A percentile compares a stretch with the other conserved stretches of the same genome.
phyloP scores from a whole-genome alignment of 2,888 invertebrate genomes.

The Drosophila longiperda region DNA sequence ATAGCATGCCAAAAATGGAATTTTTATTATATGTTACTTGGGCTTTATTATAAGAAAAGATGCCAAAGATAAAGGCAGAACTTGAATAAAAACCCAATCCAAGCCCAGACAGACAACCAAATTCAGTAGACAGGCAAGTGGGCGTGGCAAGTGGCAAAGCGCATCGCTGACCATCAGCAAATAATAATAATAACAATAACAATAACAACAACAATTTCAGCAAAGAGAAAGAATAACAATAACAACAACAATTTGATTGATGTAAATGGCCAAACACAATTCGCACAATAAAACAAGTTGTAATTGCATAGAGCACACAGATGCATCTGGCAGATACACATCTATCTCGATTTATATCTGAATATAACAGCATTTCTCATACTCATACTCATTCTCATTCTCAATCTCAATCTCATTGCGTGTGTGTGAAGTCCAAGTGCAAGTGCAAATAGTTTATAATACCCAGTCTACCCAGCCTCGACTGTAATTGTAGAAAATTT shows the following conservation, averaged over 20 bases:
- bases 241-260: conserved; percentile 62
- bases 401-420: conserved; percentile 51
- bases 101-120: neutral
- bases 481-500: conserved; percentile 66
- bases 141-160: conserved; percentile 35
- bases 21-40: neutral
- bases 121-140: conserved; percentile 12
- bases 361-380: conserved; percentile 14
- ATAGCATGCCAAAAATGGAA: neutral
- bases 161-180: conserved; percentile 49
- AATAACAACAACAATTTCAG: conserved; percentile 14
- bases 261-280: conserved; percentile 69
- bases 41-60: neutral
- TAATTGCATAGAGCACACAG: conserved; percentile 59
- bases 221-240: conserved; percentile 6
- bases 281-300: conserved; percentile 73
- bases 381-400: no score
- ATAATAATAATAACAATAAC: conserved; percentile 1
- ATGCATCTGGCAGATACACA: conserved; percentile 55
- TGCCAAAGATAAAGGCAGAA: neutral
- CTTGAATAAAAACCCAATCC: neutral
- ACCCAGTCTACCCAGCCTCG: conserved; percentile 4
- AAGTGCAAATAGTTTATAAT: conserved; percentile 48
- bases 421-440: conserved; percentile 43
- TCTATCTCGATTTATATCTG: conserved; percentile 46